Conservation (phyloP, 2,888 invertebrate species). For the Agrotis segetum region DNA sequence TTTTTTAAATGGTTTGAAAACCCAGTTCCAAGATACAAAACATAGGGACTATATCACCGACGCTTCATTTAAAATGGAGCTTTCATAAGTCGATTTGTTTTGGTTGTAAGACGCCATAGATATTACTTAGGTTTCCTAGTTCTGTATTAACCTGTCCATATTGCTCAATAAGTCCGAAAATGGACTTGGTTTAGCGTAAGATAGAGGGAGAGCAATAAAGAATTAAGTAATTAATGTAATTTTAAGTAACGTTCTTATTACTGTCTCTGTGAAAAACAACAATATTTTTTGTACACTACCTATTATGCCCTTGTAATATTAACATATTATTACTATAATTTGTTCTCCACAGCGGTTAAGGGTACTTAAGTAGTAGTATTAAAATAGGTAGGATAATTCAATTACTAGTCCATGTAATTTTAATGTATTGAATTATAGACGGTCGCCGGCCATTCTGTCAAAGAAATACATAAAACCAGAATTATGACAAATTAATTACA, state of each 20-base stretch:
- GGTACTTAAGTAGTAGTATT: constrained; percentile 81
- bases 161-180: constrained; percentile 88
- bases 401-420: constrained; percentile 90
- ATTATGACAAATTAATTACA: constrained; percentile 24
- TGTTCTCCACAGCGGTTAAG: constrained; percentile 90
- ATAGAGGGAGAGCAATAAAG: constrained; percentile 86
- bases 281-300: constrained; percentile 74
- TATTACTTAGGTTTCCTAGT: constrained; percentile 75
- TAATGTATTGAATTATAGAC: constrained; percentile 86
- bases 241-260: constrained; percentile 80
- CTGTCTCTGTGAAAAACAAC: constrained; percentile 76
- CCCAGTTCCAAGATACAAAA: constrained; percentile 22
- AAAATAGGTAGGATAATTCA: constrained; percentile 89
- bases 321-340: constrained; percentile 71
- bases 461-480: constrained; percentile 8
- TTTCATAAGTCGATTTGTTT: constrained; percentile 48
- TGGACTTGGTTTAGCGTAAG: constrained; percentile 86
- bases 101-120: constrained; percentile 63
- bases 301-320: constrained; percentile 79
- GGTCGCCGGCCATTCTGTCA: constrained; percentile 79
- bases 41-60: constrained; percentile 21
- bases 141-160: constrained; percentile 85
- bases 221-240: constrained; percentile 78
- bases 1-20: constrained; percentile 34
- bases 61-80: constrained; percentile 59